Conservation (phyloP, 2,113 vertebrate species). For the Sclerurus mexicanus region DNA sequence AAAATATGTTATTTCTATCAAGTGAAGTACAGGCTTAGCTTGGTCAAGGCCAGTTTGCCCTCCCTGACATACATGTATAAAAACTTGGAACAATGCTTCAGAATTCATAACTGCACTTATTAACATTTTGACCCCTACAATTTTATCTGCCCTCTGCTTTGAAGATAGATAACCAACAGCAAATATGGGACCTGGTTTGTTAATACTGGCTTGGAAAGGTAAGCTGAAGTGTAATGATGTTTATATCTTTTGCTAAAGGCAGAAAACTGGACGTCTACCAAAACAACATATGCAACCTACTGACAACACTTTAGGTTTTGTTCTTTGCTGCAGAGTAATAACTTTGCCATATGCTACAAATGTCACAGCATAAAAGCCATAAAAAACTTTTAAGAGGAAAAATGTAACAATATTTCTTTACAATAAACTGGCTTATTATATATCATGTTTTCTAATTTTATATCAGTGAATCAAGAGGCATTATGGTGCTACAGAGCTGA, state of each 20-base stretch:
- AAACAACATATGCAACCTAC: rapidly evolving
- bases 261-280: not conserved
- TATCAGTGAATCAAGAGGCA: not conserved
- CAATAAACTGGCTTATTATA: not conserved
- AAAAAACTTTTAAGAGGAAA: not conserved
- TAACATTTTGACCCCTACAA: not conserved
- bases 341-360: not conserved
- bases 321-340: not conserved
- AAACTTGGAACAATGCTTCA: not conserved
- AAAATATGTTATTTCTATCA: not conserved
- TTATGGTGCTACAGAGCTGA: slow-evolving; percentile 7
- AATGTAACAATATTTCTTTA: not conserved
- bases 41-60: rapidly evolving
- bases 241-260: not conserved
- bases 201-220: not conserved
- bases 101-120: not conserved
- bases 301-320: not conserved
- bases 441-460: not conserved
- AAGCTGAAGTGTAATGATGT: not conserved
- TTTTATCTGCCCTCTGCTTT: not conserved
- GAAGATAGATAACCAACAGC: not conserved
- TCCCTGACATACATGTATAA: not conserved
- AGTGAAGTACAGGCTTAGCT: not conserved
- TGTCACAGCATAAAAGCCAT: not conserved
- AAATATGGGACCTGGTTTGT: not conserved